Evolutionary conservation across 2,113 vertebrate species (phyloP), one percentile per base, ranked within the genome.

Genomic region (Apistogramma diplotaenia): DNA sequence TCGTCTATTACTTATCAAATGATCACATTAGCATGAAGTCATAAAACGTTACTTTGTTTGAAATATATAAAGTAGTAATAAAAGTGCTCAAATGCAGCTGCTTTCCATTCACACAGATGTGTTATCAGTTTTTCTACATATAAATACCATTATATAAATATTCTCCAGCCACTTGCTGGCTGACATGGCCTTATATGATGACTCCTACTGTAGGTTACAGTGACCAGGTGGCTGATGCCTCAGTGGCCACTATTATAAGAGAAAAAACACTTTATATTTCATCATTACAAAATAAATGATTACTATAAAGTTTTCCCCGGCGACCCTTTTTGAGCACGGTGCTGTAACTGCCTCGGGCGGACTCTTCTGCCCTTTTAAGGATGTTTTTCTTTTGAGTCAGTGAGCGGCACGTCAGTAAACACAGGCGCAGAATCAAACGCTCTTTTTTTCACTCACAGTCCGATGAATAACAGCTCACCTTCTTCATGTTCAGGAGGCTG

Each of bases 401-500:
- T 73, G 49, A 51, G 61, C 13, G 11, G 58, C 2, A 16, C 61
- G 76, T 81, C 60, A 78, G 65, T 82, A 65, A 89, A 89, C 74
- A 81, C 35, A 61, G 49, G 11, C 23, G 1, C 23, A 49, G 23
- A 1, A 58, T 70, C 51, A 60, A 74, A 62, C 59, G 21, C 27
- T 37, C 56, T 49, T 27, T 27, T 54, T 83, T 37, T 59, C 40
- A 31, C 60, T 60, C 55, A 79, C 43, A 70, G 29, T 72, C 10
- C 8, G 49, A 78, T 0, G 7, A 19, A 67, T 25, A 74, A 70
- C 6, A 54, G 40, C 97, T 96, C 90, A 99, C 98, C 98, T 97
- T 99, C 98, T 74, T 99, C 98, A 33, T 99, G 98, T 61, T 95
- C 93, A 78, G 96, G 94, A 59, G 97, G 95, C 72, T 97, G 97